phyloP scores from a whole-genome alignment of 2,888 invertebrate genomes.

The Fabriciana adippe region DNA sequence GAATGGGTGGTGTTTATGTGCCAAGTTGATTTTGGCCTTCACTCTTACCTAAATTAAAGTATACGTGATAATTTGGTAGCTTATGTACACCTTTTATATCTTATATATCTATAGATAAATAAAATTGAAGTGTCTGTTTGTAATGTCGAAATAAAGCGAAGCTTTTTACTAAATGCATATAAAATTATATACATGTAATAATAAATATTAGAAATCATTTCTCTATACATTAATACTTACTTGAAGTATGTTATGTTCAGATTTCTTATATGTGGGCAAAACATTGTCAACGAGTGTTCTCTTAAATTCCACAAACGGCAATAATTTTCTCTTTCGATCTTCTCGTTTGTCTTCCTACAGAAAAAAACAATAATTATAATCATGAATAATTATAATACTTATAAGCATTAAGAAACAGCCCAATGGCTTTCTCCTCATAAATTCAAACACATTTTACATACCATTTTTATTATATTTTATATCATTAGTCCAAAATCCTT shows the following conservation, averaged over 20 bases:
- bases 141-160: too few relatives aligned
- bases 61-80: not conserved
- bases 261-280: not conserved
- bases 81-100: too few relatives aligned
- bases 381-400: too few relatives aligned
- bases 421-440: not conserved
- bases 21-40: not conserved
- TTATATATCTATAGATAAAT: too few relatives aligned
- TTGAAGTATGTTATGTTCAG: not conserved
- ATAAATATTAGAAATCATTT: too few relatives aligned
- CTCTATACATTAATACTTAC: too few relatives aligned
- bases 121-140: too few relatives aligned
- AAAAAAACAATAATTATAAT: not conserved
- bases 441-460: not conserved
- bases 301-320: not conserved
- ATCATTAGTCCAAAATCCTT: not conserved
- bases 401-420: not conserved
- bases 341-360: not conserved
- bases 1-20: not conserved
- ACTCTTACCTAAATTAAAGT: not conserved
- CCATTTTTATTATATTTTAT: not conserved
- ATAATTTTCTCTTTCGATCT: not conserved
- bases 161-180: too few relatives aligned
- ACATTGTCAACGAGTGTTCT: not conserved
- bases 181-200: too few relatives aligned